Conservation (phyloP, 1,140 invertebrate species). For the Cyclina sinensis region DNA sequence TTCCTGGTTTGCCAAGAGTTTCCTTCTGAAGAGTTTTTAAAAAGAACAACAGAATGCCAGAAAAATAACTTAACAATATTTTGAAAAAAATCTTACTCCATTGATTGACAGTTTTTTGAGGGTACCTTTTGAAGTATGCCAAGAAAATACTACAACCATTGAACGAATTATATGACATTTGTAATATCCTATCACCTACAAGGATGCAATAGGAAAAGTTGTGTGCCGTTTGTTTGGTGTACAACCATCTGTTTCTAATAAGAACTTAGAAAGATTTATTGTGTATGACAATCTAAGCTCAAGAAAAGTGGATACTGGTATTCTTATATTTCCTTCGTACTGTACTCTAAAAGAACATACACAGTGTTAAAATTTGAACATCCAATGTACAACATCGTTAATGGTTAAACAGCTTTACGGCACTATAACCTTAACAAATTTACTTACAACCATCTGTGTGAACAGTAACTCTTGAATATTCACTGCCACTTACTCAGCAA, state of each 20-base stretch:
- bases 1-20: too few species aligned
- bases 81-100: too few species aligned
- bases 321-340: too few species aligned
- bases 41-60: too few species aligned
- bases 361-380: neutral
- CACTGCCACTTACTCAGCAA: slow-evolving; percentile 3
- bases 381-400: neutral
- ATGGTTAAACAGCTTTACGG: neutral
- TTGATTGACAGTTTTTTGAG: neutral
- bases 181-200: neutral
- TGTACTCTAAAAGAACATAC: neutral
- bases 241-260: neutral
- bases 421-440: slow-evolving; percentile 9
- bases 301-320: neutral
- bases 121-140: neutral
- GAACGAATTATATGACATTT: neutral
- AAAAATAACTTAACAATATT: too few species aligned
- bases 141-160: neutral
- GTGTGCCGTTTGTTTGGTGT: neutral
- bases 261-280: neutral
- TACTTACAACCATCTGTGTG: neutral
- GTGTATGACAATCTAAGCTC: slow-evolving; percentile 18
- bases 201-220: neutral
- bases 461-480: neutral
- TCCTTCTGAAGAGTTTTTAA: too few species aligned